Percentiles rank a stretch among this genome's conserved stretches.
Evolutionary conservation across 2,797 vertebrate species (phyloP).

Genomic region (Limosa lapponica): DNA sequence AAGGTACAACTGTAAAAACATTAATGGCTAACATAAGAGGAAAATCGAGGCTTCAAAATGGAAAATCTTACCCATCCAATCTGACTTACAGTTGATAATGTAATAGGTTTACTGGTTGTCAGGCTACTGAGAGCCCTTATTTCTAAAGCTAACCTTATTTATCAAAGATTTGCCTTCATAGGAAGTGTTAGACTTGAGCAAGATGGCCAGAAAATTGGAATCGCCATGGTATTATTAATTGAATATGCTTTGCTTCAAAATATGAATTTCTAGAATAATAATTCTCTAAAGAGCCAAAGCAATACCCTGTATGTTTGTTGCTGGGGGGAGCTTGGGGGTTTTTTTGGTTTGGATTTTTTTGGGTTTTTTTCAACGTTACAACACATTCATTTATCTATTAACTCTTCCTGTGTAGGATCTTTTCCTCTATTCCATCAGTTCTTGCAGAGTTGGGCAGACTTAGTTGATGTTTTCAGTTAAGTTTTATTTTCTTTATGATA

Average conservation of each 20-base stretch:
- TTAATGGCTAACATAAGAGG: neutral
- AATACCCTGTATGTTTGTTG: neutral
- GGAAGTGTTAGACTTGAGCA: neutral
- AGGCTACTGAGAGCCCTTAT: neutral
- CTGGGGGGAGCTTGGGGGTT: too few relatives aligned
- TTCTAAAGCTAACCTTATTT: neutral
- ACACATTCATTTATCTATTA: neutral
- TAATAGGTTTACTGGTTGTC: neutral
- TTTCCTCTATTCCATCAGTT: slow-evolving; percentile 1
- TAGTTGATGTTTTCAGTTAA: neutral
- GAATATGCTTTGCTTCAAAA: neutral
- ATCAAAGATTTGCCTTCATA: neutral
- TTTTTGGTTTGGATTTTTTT: neutral
- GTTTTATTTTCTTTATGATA: neutral
- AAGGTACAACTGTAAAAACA: neutral
- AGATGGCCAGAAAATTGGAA: neutral
- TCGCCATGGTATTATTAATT: neutral
- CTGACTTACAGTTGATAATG: neutral
- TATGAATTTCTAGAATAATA: neutral
- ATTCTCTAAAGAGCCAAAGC: neutral
- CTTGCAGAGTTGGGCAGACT: neutral
- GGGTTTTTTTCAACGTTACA: neutral
- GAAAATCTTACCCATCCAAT: neutral
- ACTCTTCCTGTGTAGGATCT: neutral
- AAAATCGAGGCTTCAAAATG: neutral